Evolutionary conservation across 2,888 invertebrate species (phyloP), one percentile per base, ranked within the genome.

Genomic region (Nebria brevicollis): DNA sequence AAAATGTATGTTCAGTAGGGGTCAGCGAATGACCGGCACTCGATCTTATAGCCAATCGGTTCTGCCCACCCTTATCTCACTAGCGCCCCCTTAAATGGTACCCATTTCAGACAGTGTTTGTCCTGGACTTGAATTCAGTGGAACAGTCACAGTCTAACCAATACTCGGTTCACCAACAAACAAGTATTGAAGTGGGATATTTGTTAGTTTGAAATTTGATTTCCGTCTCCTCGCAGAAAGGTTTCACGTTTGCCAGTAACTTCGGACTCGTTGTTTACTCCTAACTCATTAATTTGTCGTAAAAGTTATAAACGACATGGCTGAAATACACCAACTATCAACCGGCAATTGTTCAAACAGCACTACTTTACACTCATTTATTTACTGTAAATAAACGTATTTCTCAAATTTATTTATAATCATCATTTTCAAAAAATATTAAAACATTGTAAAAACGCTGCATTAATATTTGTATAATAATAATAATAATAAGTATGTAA

Each of bases 131-230:
- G 3, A 64, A 26, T 73, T 10, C 20, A 2, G 25, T 15, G 34
- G 8, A 64, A 83, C 82, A 83, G 82, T 86, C 86, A 86, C 87
- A 86, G 84, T 87, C 87, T 87, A 82, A 84, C 74, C 82, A 11
- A 3, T 10, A 74, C 70, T 86, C 84, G 86, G 85, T 86, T 85
- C 85, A 85, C 87, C 86, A 85, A 86, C 87, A 87, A 88, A 87
- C 87, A 88, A 87, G 86, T 87, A 85, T 85, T 85, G 86, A 87
- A 87, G 87, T 86, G 86, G 87, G 86, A 86, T 87, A 87, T 88
- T 87, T 87, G 87, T 88, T 88, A 87, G 87, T 87, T 86, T 87
- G 85, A 87, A 87, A 85, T 85, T 85, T 85, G 85, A 85, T 85
- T 85, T 85, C 84, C 85, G 84, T 76, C 76, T 72, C 79, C 76